Percentiles rank a stretch among this genome's conserved stretches.
These are phyloP conservation scores for Suncus etruscus DNA, from an alignment of 2,113 vertebrate species.

Conservation along the genomic window DNA sequence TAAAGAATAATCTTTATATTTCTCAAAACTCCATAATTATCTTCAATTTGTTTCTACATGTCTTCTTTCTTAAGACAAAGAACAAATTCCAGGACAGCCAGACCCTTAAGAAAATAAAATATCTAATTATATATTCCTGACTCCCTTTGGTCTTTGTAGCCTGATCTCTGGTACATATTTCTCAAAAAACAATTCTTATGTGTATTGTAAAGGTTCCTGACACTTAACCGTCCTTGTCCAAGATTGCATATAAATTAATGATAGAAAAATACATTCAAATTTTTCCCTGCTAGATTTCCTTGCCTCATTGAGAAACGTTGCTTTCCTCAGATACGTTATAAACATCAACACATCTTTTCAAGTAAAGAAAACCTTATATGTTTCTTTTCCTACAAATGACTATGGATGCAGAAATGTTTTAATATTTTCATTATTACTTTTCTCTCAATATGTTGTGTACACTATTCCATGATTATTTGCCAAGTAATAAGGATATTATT, in stretches of 20 bases:
- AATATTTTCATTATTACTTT: background rate
- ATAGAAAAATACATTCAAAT: slow-evolving; percentile 4
- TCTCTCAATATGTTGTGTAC: background rate
- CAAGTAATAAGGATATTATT: slow-evolving; percentile 27
- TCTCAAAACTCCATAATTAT: slow-evolving; percentile 23
- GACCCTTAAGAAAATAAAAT: slow-evolving; percentile 33
- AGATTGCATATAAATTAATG: slow-evolving; percentile 39
- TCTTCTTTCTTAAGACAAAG: slow-evolving; percentile 10
- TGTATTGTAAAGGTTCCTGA: slow-evolving; percentile 32
- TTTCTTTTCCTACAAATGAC: background rate
- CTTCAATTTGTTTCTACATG: slow-evolving; percentile 38
- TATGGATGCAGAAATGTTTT: background rate
- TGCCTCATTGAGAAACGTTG: background rate
- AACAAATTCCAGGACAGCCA: background rate
- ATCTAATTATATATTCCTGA: slow-evolving; percentile 4
- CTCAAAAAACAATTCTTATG: background rate
- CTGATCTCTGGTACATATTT: background rate
- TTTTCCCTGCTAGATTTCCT: background rate
- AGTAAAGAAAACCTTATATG: background rate
- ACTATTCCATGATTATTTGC: background rate
- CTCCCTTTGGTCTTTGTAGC: background rate
- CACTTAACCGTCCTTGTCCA: background rate
- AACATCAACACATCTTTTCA: background rate
- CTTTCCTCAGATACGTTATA: background rate
- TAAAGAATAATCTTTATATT: slow-evolving; percentile 53